Percentiles rank a stretch among this genome's conserved stretches.
These are phyloP conservation scores for Syndactyla subalaris DNA, from an alignment of 2,797 vertebrate species.

Conservation along the genomic window DNA sequence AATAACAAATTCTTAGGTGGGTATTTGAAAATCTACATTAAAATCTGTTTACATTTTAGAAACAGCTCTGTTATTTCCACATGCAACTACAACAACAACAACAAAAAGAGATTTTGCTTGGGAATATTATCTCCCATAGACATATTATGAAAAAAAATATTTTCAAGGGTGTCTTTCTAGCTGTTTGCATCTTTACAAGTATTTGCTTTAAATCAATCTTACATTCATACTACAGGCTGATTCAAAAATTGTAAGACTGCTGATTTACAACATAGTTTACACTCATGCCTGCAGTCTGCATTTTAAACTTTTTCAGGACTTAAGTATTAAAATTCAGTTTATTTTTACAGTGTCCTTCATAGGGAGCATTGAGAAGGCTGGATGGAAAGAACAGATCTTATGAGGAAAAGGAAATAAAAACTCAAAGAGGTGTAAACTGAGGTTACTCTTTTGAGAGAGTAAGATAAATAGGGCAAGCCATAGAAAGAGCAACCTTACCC, in stretches of 20 bases:
- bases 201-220: slow-evolving; percentile 46
- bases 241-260: slow-evolving; percentile 42
- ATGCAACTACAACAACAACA: background rate
- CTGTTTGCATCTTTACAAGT: background rate
- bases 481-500: background rate
- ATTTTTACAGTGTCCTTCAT: slow-evolving; percentile 42
- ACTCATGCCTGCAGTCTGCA: slow-evolving; percentile 24
- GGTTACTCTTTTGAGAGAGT: background rate
- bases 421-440: background rate
- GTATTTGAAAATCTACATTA: slow-evolving; percentile 60
- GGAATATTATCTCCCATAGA: slow-evolving; percentile 38
- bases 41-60: slow-evolving; percentile 63
- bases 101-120: slow-evolving; percentile 18
- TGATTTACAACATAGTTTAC: slow-evolving; percentile 52
- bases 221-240: background rate
- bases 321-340: slow-evolving; percentile 35
- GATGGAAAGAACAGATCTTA: background rate
- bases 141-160: background rate
- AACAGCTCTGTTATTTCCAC: slow-evolving; percentile 36
- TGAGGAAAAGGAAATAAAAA: slow-evolving; percentile 15
- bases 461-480: background rate
- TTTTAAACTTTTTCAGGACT: slow-evolving; percentile 31
- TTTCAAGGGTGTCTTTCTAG: slow-evolving; percentile 44
- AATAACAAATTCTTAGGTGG: slow-evolving; percentile 42
- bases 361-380: background rate